A percentile compares a stretch with the other conserved stretches of the same genome.
phyloP scores from a whole-genome alignment of 2,888 invertebrate species.

The Loripinus fragilis region DNA sequence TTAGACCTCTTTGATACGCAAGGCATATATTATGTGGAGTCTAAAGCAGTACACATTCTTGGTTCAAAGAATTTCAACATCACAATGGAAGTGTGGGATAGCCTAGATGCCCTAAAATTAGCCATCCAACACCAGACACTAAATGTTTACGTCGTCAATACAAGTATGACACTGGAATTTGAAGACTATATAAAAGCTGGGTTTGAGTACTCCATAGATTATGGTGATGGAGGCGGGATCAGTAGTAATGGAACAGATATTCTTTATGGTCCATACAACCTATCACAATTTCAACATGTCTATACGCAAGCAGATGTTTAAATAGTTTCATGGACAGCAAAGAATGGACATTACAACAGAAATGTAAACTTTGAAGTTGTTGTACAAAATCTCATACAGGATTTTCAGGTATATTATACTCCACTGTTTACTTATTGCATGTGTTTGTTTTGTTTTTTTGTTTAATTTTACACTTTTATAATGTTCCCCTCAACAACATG shows the following conservation, averaged over 20 bases:
- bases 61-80: conserved; percentile 21
- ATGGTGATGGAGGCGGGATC: neutral
- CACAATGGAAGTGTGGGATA: conserved; percentile 41
- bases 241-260: conserved; percentile 14
- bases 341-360: conserved; percentile 15
- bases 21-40: conserved; percentile 35
- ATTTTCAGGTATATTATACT: conserved; percentile 18
- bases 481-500: too few species aligned
- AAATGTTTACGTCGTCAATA: conserved; percentile 49
- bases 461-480: too few species aligned
- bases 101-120: conserved; percentile 28
- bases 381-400: conserved; percentile 50
- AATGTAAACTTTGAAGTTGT: conserved; percentile 35
- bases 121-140: conserved; percentile 27
- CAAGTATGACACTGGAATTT: conserved; percentile 45
- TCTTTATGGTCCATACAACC: neutral
- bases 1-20: conserved; percentile 39
- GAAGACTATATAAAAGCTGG: conserved; percentile 39
- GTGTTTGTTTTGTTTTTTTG: too few species aligned
- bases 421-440: too few species aligned
- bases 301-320: conserved; percentile 8
- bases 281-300: neutral
- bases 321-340: neutral
- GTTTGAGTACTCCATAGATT: conserved; percentile 48
- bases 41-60: conserved; percentile 28